Conservation (phyloP, 2,797 vertebrate genomes). For the Simalia tracyae region DNA sequence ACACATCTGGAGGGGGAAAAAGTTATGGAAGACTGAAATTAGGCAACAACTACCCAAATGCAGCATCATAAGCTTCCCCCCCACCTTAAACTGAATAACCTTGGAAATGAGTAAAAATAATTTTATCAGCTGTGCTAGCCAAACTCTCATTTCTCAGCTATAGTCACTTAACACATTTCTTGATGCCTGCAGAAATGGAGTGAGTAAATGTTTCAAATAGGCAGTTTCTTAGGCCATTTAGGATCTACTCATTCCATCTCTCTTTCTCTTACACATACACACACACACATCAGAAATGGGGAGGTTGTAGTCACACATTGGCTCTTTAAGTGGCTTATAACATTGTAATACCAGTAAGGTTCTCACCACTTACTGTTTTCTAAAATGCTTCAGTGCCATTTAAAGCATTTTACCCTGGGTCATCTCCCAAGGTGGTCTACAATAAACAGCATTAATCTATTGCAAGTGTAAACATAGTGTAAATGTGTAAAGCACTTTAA, state of each 20-base stretch:
- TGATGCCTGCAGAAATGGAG: conserved; percentile 24
- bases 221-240: conserved; percentile 10
- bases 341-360: conserved; percentile 30
- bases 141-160: not conserved
- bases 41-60: not conserved
- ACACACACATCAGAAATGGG: not conserved
- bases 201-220: conserved; percentile 3
- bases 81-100: not conserved
- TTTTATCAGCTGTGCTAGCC: not conserved
- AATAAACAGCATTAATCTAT: conserved; percentile 39
- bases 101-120: not conserved
- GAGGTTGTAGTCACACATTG: conserved; percentile 27
- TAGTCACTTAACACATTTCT: not conserved
- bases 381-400: conserved; percentile 21
- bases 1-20: not conserved
- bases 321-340: conserved; percentile 39
- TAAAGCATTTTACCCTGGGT: conserved; percentile 35
- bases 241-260: not conserved
- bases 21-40: not conserved
- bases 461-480: conserved; percentile 35
- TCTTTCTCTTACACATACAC: not conserved
- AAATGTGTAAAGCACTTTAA: conserved; percentile 35
- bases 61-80: not conserved
- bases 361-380: conserved; percentile 27
- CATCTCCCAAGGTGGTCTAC: conserved; percentile 36